Evolutionary conservation across 2,888 invertebrate species (phyloP).

Genomic region (Melanostoma mellinum): DNA sequence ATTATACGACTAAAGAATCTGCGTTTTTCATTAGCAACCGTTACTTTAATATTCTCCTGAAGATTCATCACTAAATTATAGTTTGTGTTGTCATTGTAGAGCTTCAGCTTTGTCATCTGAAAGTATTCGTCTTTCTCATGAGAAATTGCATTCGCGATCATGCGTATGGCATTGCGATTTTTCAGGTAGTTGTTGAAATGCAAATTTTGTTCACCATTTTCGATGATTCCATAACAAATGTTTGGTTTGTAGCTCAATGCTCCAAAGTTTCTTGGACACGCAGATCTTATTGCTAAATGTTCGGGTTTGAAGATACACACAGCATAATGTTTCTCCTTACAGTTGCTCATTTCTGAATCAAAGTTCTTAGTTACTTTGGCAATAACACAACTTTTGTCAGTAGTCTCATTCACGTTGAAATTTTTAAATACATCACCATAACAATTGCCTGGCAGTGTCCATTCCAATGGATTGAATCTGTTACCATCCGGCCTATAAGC

Average conservation of each 20-base stretch:
- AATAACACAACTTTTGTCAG: constrained; percentile 76
- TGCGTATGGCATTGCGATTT: constrained; percentile 73
- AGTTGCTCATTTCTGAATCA: constrained; percentile 74
- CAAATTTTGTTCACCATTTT: constrained; percentile 72
- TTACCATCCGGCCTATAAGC: constrained; percentile 79
- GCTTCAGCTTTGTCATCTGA: constrained; percentile 63
- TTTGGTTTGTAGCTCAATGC: constrained; percentile 76
- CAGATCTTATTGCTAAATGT: constrained; percentile 72
- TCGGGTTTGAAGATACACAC: constrained; percentile 76
- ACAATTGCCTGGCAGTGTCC: constrained; percentile 82
- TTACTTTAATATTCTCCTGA: constrained; percentile 68
- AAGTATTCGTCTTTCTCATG: constrained; percentile 66
- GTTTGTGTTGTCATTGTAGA: constrained; percentile 35
- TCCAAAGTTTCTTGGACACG: constrained; percentile 76
- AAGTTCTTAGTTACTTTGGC: constrained; percentile 37
- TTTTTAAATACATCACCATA: constrained; percentile 77
- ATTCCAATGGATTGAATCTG: constrained; percentile 81
- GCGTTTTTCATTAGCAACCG: background rate
- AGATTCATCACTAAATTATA: constrained; percentile 75
- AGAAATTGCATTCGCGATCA: constrained; percentile 69
- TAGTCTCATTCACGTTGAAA: constrained; percentile 70
- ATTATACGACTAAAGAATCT: constrained; percentile 68
- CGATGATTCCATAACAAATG: constrained; percentile 77
- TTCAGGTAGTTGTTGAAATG: constrained; percentile 74
- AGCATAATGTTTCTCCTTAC: constrained; percentile 73